A percentile compares a stretch with the other conserved stretches of the same genome.
These are phyloP conservation scores for Goniozus legneri DNA, from an alignment of 1,140 invertebrate genomes.

Conservation along the genomic window DNA sequence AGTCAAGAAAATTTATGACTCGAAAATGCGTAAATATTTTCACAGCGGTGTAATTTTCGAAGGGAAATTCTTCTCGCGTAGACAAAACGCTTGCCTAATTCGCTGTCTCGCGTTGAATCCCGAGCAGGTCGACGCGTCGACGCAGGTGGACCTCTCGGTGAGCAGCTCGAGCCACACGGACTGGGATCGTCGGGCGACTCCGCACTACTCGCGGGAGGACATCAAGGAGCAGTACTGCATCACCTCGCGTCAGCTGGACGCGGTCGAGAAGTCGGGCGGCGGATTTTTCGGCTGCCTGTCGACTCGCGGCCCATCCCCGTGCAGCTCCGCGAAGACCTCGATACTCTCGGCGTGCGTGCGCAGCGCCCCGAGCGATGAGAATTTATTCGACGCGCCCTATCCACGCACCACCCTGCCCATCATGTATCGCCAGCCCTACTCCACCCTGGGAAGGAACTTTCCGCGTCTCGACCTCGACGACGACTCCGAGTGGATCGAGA, in stretches of 20 bases:
- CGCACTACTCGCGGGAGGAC: constrained; percentile 85
- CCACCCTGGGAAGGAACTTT: constrained; percentile 44
- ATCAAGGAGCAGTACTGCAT: constrained; percentile 90
- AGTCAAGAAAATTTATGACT: no score
- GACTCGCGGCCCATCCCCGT: constrained; percentile 49
- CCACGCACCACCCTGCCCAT: constrained; percentile 56
- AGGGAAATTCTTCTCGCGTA: no score
- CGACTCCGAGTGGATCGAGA: constrained; percentile 62
- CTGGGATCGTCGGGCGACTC: constrained; percentile 54
- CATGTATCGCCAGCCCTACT: constrained; percentile 47
- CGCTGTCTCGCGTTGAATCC: constrained; percentile 7
- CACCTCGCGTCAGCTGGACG: constrained; percentile 81
- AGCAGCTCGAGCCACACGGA: constrained; percentile 34
- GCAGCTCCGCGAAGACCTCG: constrained; percentile 62
- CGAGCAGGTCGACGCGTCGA: constrained; percentile 49
- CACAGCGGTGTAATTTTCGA: no score
- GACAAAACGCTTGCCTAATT: no score
- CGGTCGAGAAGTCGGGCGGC: constrained; percentile 73
- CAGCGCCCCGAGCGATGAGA: constrained; percentile 81
- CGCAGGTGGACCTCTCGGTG: constrained; percentile 50
- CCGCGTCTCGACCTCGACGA: constrained; percentile 56
- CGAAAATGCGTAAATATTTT: no score
- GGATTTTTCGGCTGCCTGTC: constrained; percentile 83
- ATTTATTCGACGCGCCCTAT: constrained; percentile 75
- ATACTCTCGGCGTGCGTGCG: constrained; percentile 82